These are phyloP conservation scores for Brachionus rotundiformis DNA, from an alignment of 1,140 invertebrate genomes.

Conservation along the genomic window DNA sequence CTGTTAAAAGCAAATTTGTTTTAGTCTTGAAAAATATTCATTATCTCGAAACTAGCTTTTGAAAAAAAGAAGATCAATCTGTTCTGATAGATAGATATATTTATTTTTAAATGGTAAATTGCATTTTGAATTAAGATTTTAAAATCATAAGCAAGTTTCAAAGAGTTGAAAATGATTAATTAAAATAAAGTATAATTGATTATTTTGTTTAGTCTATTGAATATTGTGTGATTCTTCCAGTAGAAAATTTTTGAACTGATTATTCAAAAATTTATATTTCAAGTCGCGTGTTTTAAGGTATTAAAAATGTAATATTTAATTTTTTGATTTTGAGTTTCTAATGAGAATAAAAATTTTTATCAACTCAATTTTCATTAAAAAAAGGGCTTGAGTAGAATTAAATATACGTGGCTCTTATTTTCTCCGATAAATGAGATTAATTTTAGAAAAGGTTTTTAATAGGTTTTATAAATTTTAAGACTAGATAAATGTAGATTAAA, in stretches of 20 bases:
- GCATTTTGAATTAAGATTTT: not conserved
- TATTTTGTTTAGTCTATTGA: not conserved
- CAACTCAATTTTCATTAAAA: constrained; percentile 6
- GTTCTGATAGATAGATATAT: not conserved
- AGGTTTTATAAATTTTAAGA: not conserved
- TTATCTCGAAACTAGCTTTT: constrained; percentile 4
- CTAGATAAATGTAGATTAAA: not conserved
- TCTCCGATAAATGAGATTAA: constrained; percentile 1
- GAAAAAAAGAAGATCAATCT: constrained; percentile 2
- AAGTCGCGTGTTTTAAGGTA: constrained; percentile 14
- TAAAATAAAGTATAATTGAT: not conserved
- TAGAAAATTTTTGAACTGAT: not conserved
- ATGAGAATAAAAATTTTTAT: not conserved
- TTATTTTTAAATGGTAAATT: not conserved
- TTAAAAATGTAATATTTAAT: not conserved
- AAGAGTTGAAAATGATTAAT: not conserved
- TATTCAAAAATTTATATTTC: not conserved
- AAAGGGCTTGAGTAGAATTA: not conserved
- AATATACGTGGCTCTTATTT: not conserved
- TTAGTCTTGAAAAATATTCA: constrained; percentile 3
- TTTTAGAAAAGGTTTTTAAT: not conserved
- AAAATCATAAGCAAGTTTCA: not conserved
- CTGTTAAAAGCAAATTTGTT: not conserved
- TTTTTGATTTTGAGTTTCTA: not conserved
- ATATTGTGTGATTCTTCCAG: not conserved